These are phyloP conservation scores for Oreonectes daqikongensis DNA, from an alignment of 2,797 vertebrate species.

Conservation along the genomic window DNA sequence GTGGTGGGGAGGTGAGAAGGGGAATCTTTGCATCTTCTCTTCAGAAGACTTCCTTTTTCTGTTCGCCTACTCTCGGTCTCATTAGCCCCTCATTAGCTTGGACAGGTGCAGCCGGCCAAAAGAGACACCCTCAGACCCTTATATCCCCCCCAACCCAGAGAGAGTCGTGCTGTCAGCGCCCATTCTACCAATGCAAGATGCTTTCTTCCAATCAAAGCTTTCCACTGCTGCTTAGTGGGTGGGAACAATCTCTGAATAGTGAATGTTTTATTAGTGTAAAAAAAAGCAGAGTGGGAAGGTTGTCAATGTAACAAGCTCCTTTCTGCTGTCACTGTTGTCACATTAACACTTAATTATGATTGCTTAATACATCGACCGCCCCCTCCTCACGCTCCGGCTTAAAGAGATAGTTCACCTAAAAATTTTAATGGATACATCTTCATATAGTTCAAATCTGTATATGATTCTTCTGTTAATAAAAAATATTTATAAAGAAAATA, in stretches of 20 bases:
- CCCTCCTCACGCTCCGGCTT: slow-evolving; percentile 2
- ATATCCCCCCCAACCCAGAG: slow-evolving; percentile 57
- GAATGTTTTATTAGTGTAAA: slow-evolving; percentile 65
- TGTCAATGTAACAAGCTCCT: slow-evolving; percentile 59
- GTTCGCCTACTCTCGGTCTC: slow-evolving; percentile 66
- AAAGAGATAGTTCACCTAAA: not conserved
- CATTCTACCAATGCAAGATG: slow-evolving; percentile 69
- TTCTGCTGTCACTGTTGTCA: slow-evolving; percentile 57
- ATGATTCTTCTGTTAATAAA: too few relatives aligned
- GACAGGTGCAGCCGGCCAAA: slow-evolving; percentile 78
- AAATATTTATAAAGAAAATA: too few relatives aligned
- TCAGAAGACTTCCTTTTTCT: slow-evolving; percentile 58
- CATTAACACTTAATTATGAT: slow-evolving; percentile 58
- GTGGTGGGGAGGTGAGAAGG: slow-evolving; percentile 35
- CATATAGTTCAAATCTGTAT: too few relatives aligned
- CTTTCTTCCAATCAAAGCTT: slow-evolving; percentile 76
- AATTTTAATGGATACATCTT: too few relatives aligned
- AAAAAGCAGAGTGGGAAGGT: slow-evolving; percentile 63
- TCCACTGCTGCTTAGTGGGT: slow-evolving; percentile 68
- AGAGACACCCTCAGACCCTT: slow-evolving; percentile 65
- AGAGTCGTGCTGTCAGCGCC: slow-evolving; percentile 55
- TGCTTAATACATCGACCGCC: slow-evolving; percentile 44
- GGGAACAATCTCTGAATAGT: slow-evolving; percentile 63
- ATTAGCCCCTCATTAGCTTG: slow-evolving; percentile 78
- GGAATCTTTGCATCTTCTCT: slow-evolving; percentile 40